These are phyloP conservation scores for Hyaena hyaena DNA, from an alignment of 2,113 vertebrate genomes.

Conservation along the genomic window DNA sequence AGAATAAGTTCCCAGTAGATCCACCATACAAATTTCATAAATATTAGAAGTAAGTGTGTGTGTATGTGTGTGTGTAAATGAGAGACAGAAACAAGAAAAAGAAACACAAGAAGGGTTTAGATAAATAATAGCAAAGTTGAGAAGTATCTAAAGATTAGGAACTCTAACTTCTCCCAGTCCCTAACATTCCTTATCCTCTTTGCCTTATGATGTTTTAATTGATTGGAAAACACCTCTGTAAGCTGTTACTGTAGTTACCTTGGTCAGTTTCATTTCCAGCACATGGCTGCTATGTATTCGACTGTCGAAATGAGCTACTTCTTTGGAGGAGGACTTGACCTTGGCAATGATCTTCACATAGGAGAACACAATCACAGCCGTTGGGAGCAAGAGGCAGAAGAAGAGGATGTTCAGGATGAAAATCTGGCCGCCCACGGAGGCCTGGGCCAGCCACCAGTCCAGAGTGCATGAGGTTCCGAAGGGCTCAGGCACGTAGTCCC, in stretches of 20 bases:
- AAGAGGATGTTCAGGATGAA: constrained; percentile 95
- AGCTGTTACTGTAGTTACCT: constrained; percentile 85
- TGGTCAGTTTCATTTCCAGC: constrained; percentile 97
- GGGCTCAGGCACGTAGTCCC: constrained; percentile 94
- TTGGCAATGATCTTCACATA: constrained; percentile 95
- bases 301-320: constrained; percentile 93
- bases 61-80: background rate
- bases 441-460: constrained; percentile 97
- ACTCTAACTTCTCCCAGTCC: background rate
- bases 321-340: constrained; percentile 94
- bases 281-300: constrained; percentile 91
- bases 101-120: background rate
- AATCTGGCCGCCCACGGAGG: constrained; percentile 91
- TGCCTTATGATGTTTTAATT: background rate
- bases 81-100: background rate
- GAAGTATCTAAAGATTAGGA: background rate
- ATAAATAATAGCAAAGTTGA: background rate
- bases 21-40: background rate
- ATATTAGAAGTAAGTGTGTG: background rate
- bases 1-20: background rate
- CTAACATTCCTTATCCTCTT: background rate
- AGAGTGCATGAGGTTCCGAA: constrained; percentile 97
- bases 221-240: background rate
- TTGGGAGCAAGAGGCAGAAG: constrained; percentile 96
- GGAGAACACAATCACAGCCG: constrained; percentile 93